Conservation (phyloP, 2,888 invertebrate genomes). For the Pandemis heparana region DNA sequence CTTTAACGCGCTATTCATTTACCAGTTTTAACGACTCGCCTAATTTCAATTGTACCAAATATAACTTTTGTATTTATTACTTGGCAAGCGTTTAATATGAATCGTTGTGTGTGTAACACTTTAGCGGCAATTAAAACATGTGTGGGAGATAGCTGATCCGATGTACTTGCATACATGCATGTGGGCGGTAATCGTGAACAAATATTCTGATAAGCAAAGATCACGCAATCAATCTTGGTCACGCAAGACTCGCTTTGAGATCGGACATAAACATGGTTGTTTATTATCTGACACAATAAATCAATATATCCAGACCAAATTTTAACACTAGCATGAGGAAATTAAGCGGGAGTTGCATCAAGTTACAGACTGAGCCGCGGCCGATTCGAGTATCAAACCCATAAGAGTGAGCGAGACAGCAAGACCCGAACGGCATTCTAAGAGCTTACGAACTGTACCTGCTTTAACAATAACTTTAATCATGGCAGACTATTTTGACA, state of each 20-base stretch:
- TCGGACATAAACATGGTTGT: background rate
- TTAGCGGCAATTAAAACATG: conserved; percentile 78
- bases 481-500: too few relatives aligned
- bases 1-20: conserved; percentile 73
- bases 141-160: conserved; percentile 59
- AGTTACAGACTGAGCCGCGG: too few relatives aligned
- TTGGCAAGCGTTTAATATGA: conserved; percentile 73
- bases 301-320: background rate
- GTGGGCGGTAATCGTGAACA: conserved; percentile 36
- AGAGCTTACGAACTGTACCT: too few relatives aligned
- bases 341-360: too few relatives aligned
- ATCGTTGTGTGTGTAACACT: conserved; percentile 63
- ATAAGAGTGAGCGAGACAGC: too few relatives aligned
- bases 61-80: conserved; percentile 81
- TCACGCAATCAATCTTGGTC: conserved; percentile 38
- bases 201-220: conserved; percentile 36
- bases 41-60: conserved; percentile 85
- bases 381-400: too few relatives aligned
- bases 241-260: conserved; percentile 14
- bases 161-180: conserved; percentile 52
- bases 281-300: background rate
- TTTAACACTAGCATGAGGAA: too few relatives aligned
- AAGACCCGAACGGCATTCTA: too few relatives aligned
- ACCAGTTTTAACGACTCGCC: conserved; percentile 78
- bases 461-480: too few relatives aligned